Conservation (phyloP, 2,113 vertebrate species). For the Cololabis saira region DNA sequence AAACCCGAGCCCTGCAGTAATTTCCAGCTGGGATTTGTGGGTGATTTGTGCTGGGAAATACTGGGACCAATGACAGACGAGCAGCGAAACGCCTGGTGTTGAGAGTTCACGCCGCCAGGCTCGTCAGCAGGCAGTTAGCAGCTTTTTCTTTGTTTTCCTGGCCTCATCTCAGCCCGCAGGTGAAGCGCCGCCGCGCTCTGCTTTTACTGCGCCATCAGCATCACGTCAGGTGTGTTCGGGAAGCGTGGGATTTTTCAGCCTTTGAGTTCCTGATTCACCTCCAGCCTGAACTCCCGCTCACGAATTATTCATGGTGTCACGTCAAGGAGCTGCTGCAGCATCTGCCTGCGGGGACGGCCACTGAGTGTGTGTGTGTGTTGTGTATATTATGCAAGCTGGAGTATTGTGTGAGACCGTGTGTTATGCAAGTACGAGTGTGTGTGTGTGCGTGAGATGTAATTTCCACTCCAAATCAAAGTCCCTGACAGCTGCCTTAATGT, state of each 20-base stretch:
- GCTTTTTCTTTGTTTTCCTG: constrained; percentile 8
- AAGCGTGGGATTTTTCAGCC: constrained; percentile 63
- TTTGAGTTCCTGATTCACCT: constrained; percentile 58
- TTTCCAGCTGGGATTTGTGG: not conserved
- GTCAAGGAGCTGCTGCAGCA: constrained; percentile 60
- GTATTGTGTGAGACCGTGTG: constrained; percentile 53
- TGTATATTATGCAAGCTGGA: constrained; percentile 54
- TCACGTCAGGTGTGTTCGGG: constrained; percentile 58
- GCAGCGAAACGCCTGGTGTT: not conserved
- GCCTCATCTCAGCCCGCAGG: constrained; percentile 35
- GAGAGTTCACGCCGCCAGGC: not conserved
- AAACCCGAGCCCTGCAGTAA: too few relatives aligned
- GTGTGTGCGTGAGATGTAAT: constrained; percentile 65
- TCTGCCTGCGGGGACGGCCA: constrained; percentile 55
- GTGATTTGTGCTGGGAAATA: too few relatives aligned
- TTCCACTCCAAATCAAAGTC: constrained; percentile 79
- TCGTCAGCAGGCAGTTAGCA: constrained; percentile 5
- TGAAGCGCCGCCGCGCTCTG: constrained; percentile 11
- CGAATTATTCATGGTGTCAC: constrained; percentile 78
- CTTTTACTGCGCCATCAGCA: constrained; percentile 36
- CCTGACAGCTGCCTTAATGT: constrained; percentile 78
- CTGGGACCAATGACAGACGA: constrained; percentile 6
- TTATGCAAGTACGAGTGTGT: constrained; percentile 61
- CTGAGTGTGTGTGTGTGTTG: constrained; percentile 12
- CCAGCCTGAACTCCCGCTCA: constrained; percentile 47